These are phyloP conservation scores for Rhinogobius similis DNA, from an alignment of 2,113 vertebrate genomes.

Conservation along the genomic window DNA sequence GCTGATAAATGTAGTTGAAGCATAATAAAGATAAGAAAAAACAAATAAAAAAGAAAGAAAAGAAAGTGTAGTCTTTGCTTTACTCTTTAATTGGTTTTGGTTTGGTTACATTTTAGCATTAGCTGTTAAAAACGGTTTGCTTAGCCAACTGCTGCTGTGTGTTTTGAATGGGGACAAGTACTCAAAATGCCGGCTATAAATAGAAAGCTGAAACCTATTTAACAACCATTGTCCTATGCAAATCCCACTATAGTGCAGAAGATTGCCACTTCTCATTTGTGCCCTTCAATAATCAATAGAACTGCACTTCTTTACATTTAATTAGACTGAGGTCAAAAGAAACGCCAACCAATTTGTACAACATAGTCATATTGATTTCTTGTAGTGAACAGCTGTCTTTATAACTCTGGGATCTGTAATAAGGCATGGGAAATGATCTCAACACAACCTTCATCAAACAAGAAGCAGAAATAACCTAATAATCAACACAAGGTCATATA, in stretches of 20 bases:
- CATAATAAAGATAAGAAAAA: too few relatives aligned
- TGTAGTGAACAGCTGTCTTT: constrained; percentile 31
- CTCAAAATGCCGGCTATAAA: neutral
- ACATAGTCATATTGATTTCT: constrained; percentile 58
- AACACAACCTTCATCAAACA: neutral
- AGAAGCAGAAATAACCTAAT: neutral
- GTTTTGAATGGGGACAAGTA: neutral
- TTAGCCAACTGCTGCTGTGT: neutral
- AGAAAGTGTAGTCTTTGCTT: too few relatives aligned
- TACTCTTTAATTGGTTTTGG: too few relatives aligned
- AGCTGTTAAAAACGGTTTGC: too few relatives aligned
- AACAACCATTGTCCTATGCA: neutral
- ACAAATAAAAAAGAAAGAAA: too few relatives aligned
- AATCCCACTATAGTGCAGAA: neutral
- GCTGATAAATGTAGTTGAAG: too few relatives aligned
- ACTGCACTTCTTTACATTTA: constrained; percentile 38
- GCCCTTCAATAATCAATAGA: constrained; percentile 41
- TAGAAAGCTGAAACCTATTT: neutral
- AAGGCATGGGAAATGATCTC: constrained; percentile 9
- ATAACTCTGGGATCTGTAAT: constrained; percentile 45
- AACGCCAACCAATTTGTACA: constrained; percentile 16
- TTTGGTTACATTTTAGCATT: too few relatives aligned
- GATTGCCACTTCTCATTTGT: constrained; percentile 11
- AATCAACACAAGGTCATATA: neutral
- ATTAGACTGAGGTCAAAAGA: constrained; percentile 35